These are phyloP conservation scores for Stictonetta naevosa DNA, from an alignment of 2,113 vertebrate species.

Conservation along the genomic window DNA sequence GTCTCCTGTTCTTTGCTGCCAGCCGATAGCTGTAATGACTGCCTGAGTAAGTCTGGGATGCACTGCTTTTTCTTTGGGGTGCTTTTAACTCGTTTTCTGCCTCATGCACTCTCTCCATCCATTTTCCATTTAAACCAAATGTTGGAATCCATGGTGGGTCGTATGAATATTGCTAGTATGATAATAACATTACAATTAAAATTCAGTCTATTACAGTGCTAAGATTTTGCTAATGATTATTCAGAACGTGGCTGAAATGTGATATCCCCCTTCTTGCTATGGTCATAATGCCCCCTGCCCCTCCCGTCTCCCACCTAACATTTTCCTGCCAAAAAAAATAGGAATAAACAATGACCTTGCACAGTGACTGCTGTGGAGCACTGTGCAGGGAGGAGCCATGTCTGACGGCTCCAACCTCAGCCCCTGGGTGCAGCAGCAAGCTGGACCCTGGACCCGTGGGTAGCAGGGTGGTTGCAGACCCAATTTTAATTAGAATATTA, in stretches of 20 bases:
- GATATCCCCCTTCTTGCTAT: background rate
- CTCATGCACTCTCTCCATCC: background rate
- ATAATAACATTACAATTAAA: background rate
- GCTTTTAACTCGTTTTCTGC: accelerated
- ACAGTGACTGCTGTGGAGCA: background rate
- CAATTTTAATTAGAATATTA: no score
- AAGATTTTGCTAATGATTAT: background rate
- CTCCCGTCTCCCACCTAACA: background rate
- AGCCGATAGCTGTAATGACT: background rate
- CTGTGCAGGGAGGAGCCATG: background rate
- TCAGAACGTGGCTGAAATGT: background rate
- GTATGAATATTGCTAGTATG: background rate
- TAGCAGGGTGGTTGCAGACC: background rate
- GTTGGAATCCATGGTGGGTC: background rate
- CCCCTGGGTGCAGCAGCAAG: accelerated
- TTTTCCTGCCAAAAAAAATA: background rate
- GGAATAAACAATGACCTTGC: background rate
- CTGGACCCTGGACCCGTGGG: accelerated
- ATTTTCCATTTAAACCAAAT: background rate
- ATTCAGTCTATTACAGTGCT: accelerated
- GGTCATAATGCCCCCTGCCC: background rate
- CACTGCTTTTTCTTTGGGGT: background rate
- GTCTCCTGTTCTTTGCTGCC: background rate
- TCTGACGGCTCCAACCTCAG: background rate
- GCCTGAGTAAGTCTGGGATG: background rate